A percentile compares a stretch with the other conserved stretches of the same genome.
Conservation (phyloP, 2,888 invertebrate genomes). For the Agrypnus murinus region DNA sequence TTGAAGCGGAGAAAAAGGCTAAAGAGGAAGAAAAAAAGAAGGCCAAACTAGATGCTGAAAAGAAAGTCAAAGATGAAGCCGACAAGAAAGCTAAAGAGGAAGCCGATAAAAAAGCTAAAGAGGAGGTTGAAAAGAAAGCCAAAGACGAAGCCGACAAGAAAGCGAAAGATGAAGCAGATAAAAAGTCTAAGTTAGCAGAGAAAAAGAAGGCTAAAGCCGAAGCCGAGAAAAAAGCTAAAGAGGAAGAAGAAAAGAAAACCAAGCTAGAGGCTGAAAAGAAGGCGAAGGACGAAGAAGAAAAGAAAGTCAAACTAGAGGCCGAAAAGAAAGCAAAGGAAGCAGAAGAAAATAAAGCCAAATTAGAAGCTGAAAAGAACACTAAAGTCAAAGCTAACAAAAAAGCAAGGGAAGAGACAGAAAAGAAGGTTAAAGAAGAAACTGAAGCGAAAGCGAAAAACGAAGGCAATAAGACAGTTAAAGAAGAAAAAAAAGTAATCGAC, state of each 20-base stretch:
- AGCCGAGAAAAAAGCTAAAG: slow-evolving; percentile 49
- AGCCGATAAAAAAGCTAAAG: slow-evolving; percentile 50
- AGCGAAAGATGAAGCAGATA: not conserved
- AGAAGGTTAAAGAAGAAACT: slow-evolving; percentile 66
- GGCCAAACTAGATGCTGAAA: slow-evolving; percentile 64
- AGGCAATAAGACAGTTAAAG: slow-evolving; percentile 67
- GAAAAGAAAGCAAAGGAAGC: slow-evolving; percentile 64
- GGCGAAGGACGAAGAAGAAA: slow-evolving; percentile 58
- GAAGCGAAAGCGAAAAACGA: slow-evolving; percentile 59
- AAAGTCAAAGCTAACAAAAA: slow-evolving; percentile 58
- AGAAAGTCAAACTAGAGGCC: slow-evolving; percentile 53
- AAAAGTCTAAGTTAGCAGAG: slow-evolving; percentile 38
- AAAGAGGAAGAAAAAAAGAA: slow-evolving; percentile 63
- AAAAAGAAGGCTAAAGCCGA: slow-evolving; percentile 48
- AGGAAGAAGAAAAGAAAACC: slow-evolving; percentile 54
- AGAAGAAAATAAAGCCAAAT: slow-evolving; percentile 67
- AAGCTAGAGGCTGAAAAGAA: slow-evolving; percentile 64
- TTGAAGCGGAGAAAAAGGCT: slow-evolving; percentile 59
- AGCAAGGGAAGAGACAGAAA: slow-evolving; percentile 58
- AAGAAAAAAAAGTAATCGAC: slow-evolving; percentile 33
- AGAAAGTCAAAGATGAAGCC: slow-evolving; percentile 62
- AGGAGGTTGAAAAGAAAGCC: slow-evolving; percentile 17
- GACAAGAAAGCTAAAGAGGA: slow-evolving; percentile 54
- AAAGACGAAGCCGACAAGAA: slow-evolving; percentile 63
- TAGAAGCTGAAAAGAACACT: slow-evolving; percentile 64